These are phyloP conservation scores for Hetaerina titia DNA, from an alignment of 2,888 invertebrate genomes.

Conservation along the genomic window DNA sequence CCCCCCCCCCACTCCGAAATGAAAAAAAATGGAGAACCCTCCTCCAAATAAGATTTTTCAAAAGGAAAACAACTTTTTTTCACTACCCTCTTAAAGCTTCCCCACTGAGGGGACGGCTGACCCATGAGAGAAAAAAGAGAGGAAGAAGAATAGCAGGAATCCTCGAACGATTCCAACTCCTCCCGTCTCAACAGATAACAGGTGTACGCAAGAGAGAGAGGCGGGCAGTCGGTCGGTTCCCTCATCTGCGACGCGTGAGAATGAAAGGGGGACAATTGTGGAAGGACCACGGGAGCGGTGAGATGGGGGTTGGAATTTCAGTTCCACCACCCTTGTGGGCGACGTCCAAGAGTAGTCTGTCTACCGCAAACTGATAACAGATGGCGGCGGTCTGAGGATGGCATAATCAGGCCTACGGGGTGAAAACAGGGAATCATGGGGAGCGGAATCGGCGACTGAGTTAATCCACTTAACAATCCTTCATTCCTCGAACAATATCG, in stretches of 20 bases:
- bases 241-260: not conserved
- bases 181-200: not conserved
- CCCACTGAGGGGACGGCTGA: not conserved
- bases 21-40: not conserved
- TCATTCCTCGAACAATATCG: too few species aligned
- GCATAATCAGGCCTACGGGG: too few species aligned
- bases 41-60: not conserved
- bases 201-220: not conserved
- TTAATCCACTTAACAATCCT: too few species aligned
- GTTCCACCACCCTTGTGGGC: not conserved
- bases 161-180: not conserved
- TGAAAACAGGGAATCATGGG: too few species aligned
- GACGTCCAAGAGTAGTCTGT: not conserved
- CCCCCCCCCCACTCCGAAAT: not conserved
- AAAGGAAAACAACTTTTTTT: not conserved
- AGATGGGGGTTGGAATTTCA: not conserved
- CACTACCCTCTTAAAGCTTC: not conserved
- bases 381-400: not conserved
- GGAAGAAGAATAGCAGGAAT: not conserved
- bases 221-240: not conserved
- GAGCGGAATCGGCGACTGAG: too few species aligned
- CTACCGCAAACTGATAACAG: not conserved
- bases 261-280: not conserved
- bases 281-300: not conserved
- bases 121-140: not conserved